Conservation (phyloP, 2,113 vertebrate genomes). For the Eupsittula cactorum region DNA sequence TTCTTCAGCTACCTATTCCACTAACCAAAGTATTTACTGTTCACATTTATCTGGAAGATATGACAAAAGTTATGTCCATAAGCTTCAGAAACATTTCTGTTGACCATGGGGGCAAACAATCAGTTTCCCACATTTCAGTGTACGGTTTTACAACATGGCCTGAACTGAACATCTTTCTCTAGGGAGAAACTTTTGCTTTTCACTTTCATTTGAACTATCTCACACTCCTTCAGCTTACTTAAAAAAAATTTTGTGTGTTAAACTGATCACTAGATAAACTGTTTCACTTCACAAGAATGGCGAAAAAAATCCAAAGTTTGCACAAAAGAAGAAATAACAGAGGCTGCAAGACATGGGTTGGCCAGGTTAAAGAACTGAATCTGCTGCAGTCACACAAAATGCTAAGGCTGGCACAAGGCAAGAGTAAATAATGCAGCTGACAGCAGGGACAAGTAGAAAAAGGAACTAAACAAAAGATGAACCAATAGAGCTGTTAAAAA, state of each 20-base stretch:
- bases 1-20: background rate
- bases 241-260: background rate
- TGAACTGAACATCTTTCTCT: background rate
- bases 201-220: background rate
- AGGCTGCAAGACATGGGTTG: fast-evolving
- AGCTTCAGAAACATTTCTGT: background rate
- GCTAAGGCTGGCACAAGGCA: background rate
- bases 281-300: background rate
- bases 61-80: background rate
- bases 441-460: background rate
- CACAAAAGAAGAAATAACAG: background rate
- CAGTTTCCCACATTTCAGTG: background rate
- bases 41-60: background rate
- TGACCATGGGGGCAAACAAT: background rate
- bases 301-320: background rate
- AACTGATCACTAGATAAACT: background rate
- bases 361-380: background rate
- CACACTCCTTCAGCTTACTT: background rate
- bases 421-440: background rate
- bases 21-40: background rate
- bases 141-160: background rate
- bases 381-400: background rate
- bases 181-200: background rate
- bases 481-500: background rate
- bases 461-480: background rate